Evolutionary conservation across 2,797 vertebrate species (phyloP), one percentile per base, ranked within the genome.

Genomic region (Pipistrellus pygmaeus): DNA sequence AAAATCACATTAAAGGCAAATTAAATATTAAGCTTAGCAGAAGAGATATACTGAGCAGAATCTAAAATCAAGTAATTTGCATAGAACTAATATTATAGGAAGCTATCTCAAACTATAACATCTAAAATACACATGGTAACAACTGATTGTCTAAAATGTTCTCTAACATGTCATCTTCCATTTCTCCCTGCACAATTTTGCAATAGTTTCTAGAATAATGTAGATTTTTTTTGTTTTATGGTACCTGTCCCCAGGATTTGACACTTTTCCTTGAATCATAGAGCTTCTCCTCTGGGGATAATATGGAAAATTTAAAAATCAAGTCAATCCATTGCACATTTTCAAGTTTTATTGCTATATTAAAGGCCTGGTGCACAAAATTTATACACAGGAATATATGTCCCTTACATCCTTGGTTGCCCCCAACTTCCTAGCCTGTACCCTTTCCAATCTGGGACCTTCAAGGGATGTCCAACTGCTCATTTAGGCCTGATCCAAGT

Each of bases 1-100:
- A 84, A 95, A 95, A 53, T 32, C 41, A 80, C 11, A 81, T 90
- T 89, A 44, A 88, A 90, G 95, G 27, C 3, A 44, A 95, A 68
- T 87, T 93, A 95, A 89, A 62, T 85, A 75, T 78, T 92, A 94
- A 94, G 3, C 8, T 69, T 72, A 27, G 21, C 6, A 77, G 18
- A 87, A 77, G n/a, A 20, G 20, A 91, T 77, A 95, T 69, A 90
- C 8, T 35, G 38, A 93, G 64, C 71, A 5, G 21, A 82, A 85
- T 66, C 72, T 66, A 76, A 95, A 95, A 57, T 75, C 32, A 88
- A 68, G 4, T 35, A 90, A 72, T 82, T 83, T 82, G 38, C 23
- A 84, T 15, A 53, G 35, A 86, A 77, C 18, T 77, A 87, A n/a
- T 2, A 91, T 53, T 75, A 53, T 0, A 32, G 15, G 51, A 62